Conservation (phyloP, 2,888 invertebrate species). For the Ischnura elegans region DNA sequence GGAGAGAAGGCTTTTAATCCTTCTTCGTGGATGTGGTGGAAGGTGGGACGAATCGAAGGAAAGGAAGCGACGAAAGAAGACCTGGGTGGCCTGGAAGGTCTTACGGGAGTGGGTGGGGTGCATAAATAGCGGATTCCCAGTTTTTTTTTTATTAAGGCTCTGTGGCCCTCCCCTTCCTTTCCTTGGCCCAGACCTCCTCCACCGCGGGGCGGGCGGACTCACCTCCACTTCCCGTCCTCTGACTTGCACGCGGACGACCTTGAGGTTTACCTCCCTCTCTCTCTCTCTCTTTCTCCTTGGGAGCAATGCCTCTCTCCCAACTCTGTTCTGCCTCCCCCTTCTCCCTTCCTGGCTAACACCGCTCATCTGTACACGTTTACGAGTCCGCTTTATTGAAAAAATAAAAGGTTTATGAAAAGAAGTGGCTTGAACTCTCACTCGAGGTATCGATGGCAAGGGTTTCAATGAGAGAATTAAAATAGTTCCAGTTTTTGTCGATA, state of each 20-base stretch:
- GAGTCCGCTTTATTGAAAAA: not conserved
- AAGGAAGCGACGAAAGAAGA: not conserved
- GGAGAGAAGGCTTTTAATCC: not conserved
- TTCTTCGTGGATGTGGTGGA: not conserved
- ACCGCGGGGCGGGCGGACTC: not conserved
- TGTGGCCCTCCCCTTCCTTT: not conserved
- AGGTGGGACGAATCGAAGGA: not conserved
- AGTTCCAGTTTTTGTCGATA: too few relatives aligned
- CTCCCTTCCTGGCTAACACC: not conserved
- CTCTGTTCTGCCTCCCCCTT: not conserved
- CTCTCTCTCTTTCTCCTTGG: conserved; percentile 53
- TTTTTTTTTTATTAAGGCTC: conserved; percentile 36
- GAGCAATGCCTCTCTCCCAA: conserved; percentile 46
- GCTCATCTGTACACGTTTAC: not conserved
- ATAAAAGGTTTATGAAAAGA: not conserved
- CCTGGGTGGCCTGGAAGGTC: not conserved
- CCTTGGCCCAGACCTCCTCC: not conserved
- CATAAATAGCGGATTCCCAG: conserved; percentile 18
- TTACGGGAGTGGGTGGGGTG: conserved; percentile 1
- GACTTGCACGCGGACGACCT: conserved; percentile 29
- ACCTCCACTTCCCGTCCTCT: not conserved
- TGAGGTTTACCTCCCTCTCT: conserved; percentile 43
- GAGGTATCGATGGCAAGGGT: not conserved
- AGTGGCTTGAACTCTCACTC: not conserved
- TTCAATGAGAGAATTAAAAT: too few relatives aligned